phyloP scores from a whole-genome alignment of 1,140 invertebrate species.

The Acyrthosiphon pisum region DNA sequence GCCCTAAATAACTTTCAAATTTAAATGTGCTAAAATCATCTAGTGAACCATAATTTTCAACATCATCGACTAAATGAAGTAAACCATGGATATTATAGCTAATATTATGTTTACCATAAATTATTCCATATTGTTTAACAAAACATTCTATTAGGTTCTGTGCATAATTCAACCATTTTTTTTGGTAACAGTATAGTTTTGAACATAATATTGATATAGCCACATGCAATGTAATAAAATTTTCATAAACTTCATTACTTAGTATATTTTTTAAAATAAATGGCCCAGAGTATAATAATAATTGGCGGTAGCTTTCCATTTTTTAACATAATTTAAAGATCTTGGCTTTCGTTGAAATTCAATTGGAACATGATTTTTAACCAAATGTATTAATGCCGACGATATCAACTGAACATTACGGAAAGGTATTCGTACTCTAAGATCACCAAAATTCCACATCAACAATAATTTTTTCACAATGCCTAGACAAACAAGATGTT shows the following conservation, averaged over 20 bases:
- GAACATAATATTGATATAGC: constrained; percentile 22
- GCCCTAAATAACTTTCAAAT: no score
- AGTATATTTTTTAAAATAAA: constrained; percentile 60
- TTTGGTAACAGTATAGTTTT: background rate
- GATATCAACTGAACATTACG: constrained; percentile 53
- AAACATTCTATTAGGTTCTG: no score
- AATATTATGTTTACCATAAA: background rate
- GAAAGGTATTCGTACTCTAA: constrained; percentile 29
- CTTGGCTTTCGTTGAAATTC: constrained; percentile 61
- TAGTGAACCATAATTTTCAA: background rate
- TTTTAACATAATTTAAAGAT: constrained; percentile 58
- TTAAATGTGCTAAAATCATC: no score
- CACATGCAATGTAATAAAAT: constrained; percentile 20
- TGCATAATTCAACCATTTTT: no score
- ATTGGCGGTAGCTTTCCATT: constrained; percentile 63
- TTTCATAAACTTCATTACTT: constrained; percentile 15
- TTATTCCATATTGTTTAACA: no score
- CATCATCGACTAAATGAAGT: background rate
- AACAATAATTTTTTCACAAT: constrained; percentile 62
- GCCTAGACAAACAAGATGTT: constrained; percentile 62
- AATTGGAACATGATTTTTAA: constrained; percentile 58
- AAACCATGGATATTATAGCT: background rate
- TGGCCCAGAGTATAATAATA: constrained; percentile 64
- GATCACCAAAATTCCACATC: constrained; percentile 59
- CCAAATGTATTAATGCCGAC: constrained; percentile 37